These are phyloP conservation scores for Leucozona laternaria DNA, from an alignment of 2,888 invertebrate genomes.

Conservation along the genomic window DNA sequence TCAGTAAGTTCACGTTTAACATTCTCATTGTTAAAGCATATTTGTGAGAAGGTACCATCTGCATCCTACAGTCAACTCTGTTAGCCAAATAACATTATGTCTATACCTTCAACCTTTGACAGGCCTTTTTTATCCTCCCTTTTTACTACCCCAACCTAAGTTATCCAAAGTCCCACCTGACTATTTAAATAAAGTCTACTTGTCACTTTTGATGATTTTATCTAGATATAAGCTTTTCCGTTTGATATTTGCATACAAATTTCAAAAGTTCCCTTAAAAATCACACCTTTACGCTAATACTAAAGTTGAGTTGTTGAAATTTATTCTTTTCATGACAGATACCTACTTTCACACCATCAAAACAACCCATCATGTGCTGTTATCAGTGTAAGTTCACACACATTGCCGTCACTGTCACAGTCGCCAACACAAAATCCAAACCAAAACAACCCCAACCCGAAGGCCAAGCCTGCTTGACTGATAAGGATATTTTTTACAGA, in stretches of 20 bases:
- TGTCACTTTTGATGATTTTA: constrained; percentile 8
- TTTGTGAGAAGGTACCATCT: not conserved
- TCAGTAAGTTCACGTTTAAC: not conserved
- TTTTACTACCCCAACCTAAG: not conserved
- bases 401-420: not conserved
- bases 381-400: constrained; percentile 52
- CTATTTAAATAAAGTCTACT: not conserved
- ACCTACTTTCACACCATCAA: constrained; percentile 1
- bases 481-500: constrained; percentile 49
- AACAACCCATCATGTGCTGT: constrained; percentile 17
- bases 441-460: constrained; percentile 44
- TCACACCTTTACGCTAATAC: constrained; percentile 42
- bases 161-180: not conserved
- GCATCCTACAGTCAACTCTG: not conserved
- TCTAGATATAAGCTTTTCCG: not conserved
- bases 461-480: constrained; percentile 21
- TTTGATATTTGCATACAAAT: constrained; percentile 9
- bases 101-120: not conserved
- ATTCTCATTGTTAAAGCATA: not conserved
- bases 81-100: not conserved
- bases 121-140: not conserved
- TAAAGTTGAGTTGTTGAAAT: constrained; percentile 61
- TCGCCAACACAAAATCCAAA: not conserved
- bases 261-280: constrained; percentile 3
- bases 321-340: constrained; percentile 49